Base-by-base conservation (phyloP, 2,888 invertebrate species). In the Hydrotaea cyrtoneurina region DNA sequence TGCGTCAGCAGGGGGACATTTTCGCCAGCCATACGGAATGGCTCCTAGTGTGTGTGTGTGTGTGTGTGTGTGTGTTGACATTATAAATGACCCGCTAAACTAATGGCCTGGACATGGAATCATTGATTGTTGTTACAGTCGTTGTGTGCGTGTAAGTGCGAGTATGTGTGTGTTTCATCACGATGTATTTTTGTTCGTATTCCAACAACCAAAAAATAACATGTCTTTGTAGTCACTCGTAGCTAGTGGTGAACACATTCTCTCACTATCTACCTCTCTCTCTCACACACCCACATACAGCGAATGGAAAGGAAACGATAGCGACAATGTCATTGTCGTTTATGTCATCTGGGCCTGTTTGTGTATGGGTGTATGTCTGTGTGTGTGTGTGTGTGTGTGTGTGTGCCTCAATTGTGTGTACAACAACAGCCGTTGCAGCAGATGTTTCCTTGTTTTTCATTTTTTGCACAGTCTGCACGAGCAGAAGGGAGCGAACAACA, bases 81-180 rank as follows among this genome's bases (percentile, higher is more conserved):
- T 43, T 69, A 39, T 46, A 69, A 39, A 69, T 69, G 69, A 69
- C 69, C 69, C 69, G 46, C 69, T 69, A 43, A 69, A 69, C 69
- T 69, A 69, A 69, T 69, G 69, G 69, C 46, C 69, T 46, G 69
- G 46, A 69, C 69, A 69, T 23, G 69, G 43, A 69, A 43, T 46
- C 69, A 69, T 69, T 69, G 69, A 69, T 69, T 69, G 69, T 69
- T 69, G 46, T 46, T 43, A 21, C 69, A 39, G 39, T 11, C 66
- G 5, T 31, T 43, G 66, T 36, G 66, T 2, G 11, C 36, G 66
- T 10, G 19, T 66, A n/a, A n/a, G n/a, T n/a, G n/a, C n/a, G n/a
- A n/a, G n/a, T n/a, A 43, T 11, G 46, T 69, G 23, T 46, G 69
- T 69, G 69, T 7, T 31, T n/a, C 62, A 36, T 62, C n/a, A 36